phyloP scores from a whole-genome alignment of 2,888 invertebrate species.

The Agapostemon virescens region DNA sequence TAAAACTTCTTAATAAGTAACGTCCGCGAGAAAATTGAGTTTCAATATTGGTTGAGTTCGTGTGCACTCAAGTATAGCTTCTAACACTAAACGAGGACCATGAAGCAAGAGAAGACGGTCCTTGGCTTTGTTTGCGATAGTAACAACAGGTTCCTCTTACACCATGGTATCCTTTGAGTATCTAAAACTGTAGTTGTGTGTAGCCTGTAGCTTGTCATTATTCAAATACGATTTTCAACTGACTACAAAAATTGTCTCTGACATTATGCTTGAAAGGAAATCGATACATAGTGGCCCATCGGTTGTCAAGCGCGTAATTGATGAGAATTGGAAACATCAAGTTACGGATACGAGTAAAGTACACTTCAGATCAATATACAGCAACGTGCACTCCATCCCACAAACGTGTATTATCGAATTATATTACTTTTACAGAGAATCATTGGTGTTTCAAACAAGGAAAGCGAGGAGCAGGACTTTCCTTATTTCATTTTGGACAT shows the following conservation, averaged over 20 bases:
- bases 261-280: background rate
- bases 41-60: background rate
- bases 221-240: background rate
- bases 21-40: background rate
- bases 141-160: background rate
- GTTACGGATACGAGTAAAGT: background rate
- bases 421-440: background rate
- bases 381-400: background rate
- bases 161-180: background rate
- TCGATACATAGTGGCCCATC: background rate
- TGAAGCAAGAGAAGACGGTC: background rate
- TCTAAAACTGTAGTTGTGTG: conserved; percentile 2
- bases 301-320: background rate
- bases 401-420: background rate
- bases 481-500: too few relatives aligned
- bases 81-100: background rate
- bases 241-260: background rate
- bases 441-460: background rate
- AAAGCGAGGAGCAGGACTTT: too few relatives aligned
- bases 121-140: background rate
- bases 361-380: too few relatives aligned
- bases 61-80: background rate
- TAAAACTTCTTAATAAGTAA: background rate
- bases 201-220: background rate
- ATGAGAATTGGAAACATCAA: background rate